These are phyloP conservation scores for Cryptophagus acutangulus DNA, from an alignment of 2,888 invertebrate genomes.

Conservation along the genomic window DNA sequence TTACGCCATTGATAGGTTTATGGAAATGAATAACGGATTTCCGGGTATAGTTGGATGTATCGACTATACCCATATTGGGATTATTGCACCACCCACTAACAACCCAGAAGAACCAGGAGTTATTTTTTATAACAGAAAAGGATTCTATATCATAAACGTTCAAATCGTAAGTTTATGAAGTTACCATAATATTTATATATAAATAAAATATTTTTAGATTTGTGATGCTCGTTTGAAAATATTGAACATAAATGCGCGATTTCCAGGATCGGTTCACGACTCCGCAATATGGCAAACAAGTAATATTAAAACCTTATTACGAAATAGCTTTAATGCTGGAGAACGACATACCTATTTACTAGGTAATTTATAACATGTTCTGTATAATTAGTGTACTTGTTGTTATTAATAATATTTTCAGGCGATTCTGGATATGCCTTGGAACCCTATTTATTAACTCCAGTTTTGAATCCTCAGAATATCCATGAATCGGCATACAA, in stretches of 20 bases:
- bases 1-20: slow-evolving; percentile 7
- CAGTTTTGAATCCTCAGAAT: background rate
- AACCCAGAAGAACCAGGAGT: background rate
- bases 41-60: slow-evolving; percentile 7
- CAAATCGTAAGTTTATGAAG: background rate
- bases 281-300: slow-evolving; percentile 12
- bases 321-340: slow-evolving; percentile 7
- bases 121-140: background rate
- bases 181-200: no score
- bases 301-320: slow-evolving; percentile 7
- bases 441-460: slow-evolving; percentile 8
- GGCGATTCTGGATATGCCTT: slow-evolving; percentile 6
- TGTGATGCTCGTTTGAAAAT: slow-evolving; percentile 12
- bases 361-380: slow-evolving; percentile 1
- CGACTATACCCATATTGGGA: no score
- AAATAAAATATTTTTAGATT: slow-evolving; percentile 5
- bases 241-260: slow-evolving; percentile 13
- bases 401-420: background rate
- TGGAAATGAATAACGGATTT: slow-evolving; percentile 4
- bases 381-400: slow-evolving; percentile 1
- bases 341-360: slow-evolving; percentile 3
- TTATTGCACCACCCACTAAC: slow-evolving; percentile 3
- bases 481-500: background rate
- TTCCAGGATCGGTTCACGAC: slow-evolving; percentile 15
- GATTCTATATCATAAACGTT: background rate